phyloP scores from a whole-genome alignment of 1,140 invertebrate genomes.

The Bicyclus anynana region DNA sequence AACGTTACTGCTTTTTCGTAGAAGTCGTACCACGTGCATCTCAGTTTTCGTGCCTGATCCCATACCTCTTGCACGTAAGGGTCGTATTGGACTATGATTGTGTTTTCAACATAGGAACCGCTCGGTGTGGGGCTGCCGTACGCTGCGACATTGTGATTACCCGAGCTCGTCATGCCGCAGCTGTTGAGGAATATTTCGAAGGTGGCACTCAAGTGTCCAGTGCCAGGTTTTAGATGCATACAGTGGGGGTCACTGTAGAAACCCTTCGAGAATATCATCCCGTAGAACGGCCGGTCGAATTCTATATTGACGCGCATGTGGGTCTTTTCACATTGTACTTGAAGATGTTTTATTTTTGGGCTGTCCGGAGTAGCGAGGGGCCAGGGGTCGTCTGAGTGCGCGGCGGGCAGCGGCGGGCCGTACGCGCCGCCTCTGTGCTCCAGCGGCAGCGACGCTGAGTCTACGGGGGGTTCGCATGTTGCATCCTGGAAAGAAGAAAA shows the following conservation, averaged over 20 bases:
- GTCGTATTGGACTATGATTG: slow-evolving; percentile 96
- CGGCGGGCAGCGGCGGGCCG: slow-evolving; percentile 81
- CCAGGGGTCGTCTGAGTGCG: slow-evolving; percentile 86
- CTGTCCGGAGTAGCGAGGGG: slow-evolving; percentile 89
- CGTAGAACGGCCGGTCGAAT: slow-evolving; percentile 96
- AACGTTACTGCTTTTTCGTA: slow-evolving; percentile 97
- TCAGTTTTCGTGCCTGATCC: slow-evolving; percentile 88
- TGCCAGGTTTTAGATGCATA: slow-evolving; percentile 93
- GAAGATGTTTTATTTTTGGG: slow-evolving; percentile 93
- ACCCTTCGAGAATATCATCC: slow-evolving; percentile 96
- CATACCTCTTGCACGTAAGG: slow-evolving; percentile 95
- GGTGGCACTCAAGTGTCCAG: slow-evolving; percentile 91
- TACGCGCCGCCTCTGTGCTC: slow-evolving; percentile 85
- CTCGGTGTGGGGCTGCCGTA: slow-evolving; percentile 91
- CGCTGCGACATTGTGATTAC: slow-evolving; percentile 88
- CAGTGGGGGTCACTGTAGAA: slow-evolving; percentile 79
- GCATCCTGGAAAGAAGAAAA: slow-evolving; percentile 80
- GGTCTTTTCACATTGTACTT: slow-evolving; percentile 97
- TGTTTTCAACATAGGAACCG: slow-evolving; percentile 96
- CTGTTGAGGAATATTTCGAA: slow-evolving; percentile 95
- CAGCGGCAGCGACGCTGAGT: slow-evolving; percentile 86
- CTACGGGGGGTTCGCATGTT: slow-evolving; percentile 85
- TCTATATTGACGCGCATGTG: slow-evolving; percentile 96
- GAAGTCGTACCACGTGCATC: slow-evolving; percentile 97
- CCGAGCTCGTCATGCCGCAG: slow-evolving; percentile 93